These are phyloP conservation scores for Brachypteracias leptosomus DNA, from an alignment of 2,113 vertebrate genomes.

Conservation along the genomic window DNA sequence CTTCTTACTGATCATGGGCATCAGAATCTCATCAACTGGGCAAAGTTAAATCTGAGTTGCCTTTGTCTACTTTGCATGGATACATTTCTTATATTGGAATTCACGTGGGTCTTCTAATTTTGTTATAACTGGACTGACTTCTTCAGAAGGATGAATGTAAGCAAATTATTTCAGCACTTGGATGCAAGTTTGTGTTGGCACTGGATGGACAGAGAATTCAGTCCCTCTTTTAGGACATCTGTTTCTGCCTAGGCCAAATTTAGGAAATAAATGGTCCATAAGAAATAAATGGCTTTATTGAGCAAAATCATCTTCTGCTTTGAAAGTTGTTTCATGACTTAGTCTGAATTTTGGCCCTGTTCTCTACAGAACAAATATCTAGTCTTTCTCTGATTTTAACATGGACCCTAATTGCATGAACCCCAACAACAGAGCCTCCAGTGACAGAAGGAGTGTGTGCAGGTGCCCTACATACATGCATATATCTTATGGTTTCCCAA, in stretches of 20 bases:
- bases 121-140: not conserved
- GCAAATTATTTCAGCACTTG: not conserved
- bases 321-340: not conserved
- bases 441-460: not conserved
- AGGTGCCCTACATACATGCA: not conserved
- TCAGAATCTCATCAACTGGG: not conserved
- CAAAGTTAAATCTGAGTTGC: not conserved
- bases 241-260: not conserved
- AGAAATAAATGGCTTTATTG: slow-evolving; percentile 29
- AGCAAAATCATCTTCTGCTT: not conserved
- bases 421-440: not conserved
- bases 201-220: not conserved
- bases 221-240: not conserved
- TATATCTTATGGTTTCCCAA: not conserved
- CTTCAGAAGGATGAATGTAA: not conserved
- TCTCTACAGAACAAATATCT: not conserved
- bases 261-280: not conserved
- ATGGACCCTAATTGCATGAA: not conserved
- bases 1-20: not conserved
- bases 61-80: not conserved
- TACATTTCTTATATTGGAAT: not conserved
- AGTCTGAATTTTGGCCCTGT: not conserved
- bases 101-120: not conserved
- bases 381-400: not conserved
- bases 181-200: not conserved